Evolutionary conservation across 1,140 invertebrate genomes (phyloP).

Genomic region (Drosophila yakuba): DNA sequence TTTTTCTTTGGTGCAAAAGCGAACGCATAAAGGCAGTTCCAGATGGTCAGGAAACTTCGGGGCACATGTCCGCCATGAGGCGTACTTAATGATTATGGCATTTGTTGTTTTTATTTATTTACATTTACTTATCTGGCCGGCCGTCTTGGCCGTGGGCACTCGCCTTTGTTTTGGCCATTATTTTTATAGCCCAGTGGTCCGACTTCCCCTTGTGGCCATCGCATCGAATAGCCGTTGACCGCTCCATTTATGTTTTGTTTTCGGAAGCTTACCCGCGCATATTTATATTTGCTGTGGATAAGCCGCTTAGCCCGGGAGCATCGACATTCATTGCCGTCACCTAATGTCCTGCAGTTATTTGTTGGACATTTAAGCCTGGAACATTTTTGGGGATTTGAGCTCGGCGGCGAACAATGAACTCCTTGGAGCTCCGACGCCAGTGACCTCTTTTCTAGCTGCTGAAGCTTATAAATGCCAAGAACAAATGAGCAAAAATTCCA

Average conservation of each 20-base stretch:
- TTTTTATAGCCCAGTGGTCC: conserved; percentile 46
- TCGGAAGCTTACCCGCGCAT: conserved; percentile 35
- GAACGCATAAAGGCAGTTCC: conserved; percentile 7
- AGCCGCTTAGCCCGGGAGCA: conserved; percentile 59
- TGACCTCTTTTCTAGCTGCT: conserved; percentile 46
- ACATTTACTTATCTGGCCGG: conserved; percentile 64
- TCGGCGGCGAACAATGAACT: conserved; percentile 45
- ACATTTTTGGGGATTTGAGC: conserved; percentile 23
- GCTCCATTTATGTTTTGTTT: conserved; percentile 38
- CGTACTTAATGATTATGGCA: conserved; percentile 76
- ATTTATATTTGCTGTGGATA: conserved; percentile 39
- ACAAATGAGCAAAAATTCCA: conserved; percentile 68
- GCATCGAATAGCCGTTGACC: conserved; percentile 9
- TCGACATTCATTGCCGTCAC: conserved; percentile 59
- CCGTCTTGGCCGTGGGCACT: conserved; percentile 43
- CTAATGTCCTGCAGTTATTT: conserved; percentile 63
- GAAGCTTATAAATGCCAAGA: conserved; percentile 47
- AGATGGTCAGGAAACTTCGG: conserved; percentile 22
- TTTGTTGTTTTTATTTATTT: conserved; percentile 75
- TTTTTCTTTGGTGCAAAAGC: conserved; percentile 2
- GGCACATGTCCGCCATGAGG: conserved; percentile 58
- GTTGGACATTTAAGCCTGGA: conserved; percentile 47
- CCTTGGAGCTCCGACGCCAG: conserved; percentile 8
- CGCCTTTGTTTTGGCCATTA: conserved; percentile 47
- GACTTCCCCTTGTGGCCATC: conserved; percentile 14